A percentile compares a stretch with the other conserved stretches of the same genome.
Conservation (phyloP, 2,113 vertebrate species). For the Trematomus loennbergii region DNA sequence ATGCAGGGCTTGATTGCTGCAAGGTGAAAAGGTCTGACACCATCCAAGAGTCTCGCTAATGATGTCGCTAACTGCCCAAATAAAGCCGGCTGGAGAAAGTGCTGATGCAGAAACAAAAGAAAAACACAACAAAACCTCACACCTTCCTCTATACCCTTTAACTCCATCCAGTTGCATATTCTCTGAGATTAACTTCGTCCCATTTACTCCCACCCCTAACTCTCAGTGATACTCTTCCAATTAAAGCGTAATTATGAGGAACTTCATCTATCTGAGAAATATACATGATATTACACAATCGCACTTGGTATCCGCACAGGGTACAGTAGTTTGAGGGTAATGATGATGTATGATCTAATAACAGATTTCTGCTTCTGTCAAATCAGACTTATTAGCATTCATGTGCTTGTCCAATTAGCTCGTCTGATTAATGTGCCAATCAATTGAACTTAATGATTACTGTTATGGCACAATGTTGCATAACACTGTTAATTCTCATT, state of each 20-base stretch:
- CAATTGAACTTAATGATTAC: slow-evolving; percentile 74
- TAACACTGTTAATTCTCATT: slow-evolving; percentile 51
- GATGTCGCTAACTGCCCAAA: slow-evolving; percentile 68
- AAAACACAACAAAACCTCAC: slow-evolving; percentile 32
- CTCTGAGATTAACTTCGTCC: slow-evolving; percentile 52
- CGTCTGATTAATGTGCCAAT: slow-evolving; percentile 73
- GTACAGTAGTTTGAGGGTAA: slow-evolving; percentile 67
- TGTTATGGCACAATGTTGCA: slow-evolving; percentile 65
- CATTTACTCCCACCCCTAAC: slow-evolving; percentile 32
- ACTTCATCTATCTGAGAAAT: slow-evolving; percentile 61
- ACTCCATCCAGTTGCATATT: slow-evolving; percentile 43
- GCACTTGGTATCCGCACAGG: slow-evolving; percentile 40
- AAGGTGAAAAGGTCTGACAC: slow-evolving; percentile 66
- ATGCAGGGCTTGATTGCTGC: slow-evolving; percentile 50
- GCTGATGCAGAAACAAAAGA: slow-evolving; percentile 55
- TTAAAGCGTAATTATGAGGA: slow-evolving; percentile 69
- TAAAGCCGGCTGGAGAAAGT: slow-evolving; percentile 51
- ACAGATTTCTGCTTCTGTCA: slow-evolving; percentile 66
- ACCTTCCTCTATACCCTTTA: slow-evolving; percentile 34
- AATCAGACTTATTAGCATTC: slow-evolving; percentile 73
- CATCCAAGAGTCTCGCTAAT: slow-evolving; percentile 66
- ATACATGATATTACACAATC: slow-evolving; percentile 44
- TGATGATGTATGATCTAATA: slow-evolving; percentile 74
- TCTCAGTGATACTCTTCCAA: slow-evolving; percentile 64
- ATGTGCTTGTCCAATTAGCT: slow-evolving; percentile 70